phyloP scores from a whole-genome alignment of 2,888 invertebrate species.

The Neoscelio sp. region DNA sequence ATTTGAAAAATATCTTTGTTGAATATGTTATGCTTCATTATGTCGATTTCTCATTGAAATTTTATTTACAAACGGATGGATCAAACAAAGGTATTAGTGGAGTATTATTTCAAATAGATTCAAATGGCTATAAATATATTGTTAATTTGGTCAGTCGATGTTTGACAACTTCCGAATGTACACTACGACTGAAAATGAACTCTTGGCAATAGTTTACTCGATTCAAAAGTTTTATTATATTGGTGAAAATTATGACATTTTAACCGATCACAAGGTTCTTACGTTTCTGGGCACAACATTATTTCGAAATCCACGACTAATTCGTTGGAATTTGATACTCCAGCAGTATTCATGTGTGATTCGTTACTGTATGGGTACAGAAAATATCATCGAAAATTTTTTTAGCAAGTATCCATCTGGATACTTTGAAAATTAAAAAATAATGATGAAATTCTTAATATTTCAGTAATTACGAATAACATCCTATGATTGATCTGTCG shows the following conservation, averaged over 20 bases:
- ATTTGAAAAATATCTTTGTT: conserved; percentile 45
- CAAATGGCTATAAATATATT: conserved; percentile 14
- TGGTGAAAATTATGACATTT: neutral
- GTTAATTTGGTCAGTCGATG: conserved; percentile 69
- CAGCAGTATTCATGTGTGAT: no score
- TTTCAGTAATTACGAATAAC: no score
- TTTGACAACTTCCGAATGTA: conserved; percentile 28
- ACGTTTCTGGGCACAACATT: neutral
- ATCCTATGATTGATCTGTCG: no score
- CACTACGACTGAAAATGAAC: conserved; percentile 70
- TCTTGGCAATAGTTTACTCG: conserved; percentile 69
- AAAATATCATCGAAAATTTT: no score
- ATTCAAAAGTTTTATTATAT: conserved; percentile 65
- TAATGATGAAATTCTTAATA: no score
- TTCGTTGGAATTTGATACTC: conserved; percentile 4
- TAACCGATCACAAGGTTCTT: neutral
- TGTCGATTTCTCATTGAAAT: conserved; percentile 1
- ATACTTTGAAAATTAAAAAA: no score
- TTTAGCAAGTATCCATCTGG: no score
- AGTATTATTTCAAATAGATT: conserved; percentile 49
- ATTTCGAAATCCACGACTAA: neutral
- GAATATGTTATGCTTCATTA: conserved; percentile 42
- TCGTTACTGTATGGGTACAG: no score
- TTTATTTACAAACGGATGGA: conserved; percentile 44
- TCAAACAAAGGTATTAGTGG: conserved; percentile 59